Percentiles rank a stretch among this genome's conserved stretches.
Conservation (phyloP, 2,888 invertebrate genomes). For the Drosophila engyochracea region DNA sequence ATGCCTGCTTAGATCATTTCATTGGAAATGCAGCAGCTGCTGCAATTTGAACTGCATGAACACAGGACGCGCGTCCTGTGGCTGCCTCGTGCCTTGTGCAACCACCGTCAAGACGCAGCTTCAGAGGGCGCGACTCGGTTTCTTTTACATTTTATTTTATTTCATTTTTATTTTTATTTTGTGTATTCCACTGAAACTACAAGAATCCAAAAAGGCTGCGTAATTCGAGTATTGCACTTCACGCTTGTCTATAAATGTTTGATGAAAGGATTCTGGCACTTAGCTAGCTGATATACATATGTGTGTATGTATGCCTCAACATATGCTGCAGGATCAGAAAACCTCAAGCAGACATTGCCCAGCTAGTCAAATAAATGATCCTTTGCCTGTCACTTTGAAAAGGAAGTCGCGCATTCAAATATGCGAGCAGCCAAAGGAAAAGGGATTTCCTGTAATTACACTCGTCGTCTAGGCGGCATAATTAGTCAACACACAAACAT, state of each 20-base stretch:
- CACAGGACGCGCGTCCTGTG: slow-evolving; percentile 57
- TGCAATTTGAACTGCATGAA: slow-evolving; percentile 55
- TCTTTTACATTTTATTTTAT: not conserved
- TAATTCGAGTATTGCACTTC: slow-evolving; percentile 71
- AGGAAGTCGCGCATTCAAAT: slow-evolving; percentile 56
- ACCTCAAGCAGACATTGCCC: slow-evolving; percentile 14
- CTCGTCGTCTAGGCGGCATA: slow-evolving; percentile 43
- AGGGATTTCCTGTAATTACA: slow-evolving; percentile 78
- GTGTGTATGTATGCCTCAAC: slow-evolving; percentile 15
- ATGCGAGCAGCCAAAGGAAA: slow-evolving; percentile 53
- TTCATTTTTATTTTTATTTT: not conserved
- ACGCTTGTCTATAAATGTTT: slow-evolving; percentile 56
- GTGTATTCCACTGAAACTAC: slow-evolving; percentile 26
- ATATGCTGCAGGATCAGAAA: slow-evolving; percentile 49
- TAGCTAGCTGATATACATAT: slow-evolving; percentile 41
- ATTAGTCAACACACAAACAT: slow-evolving; percentile 54
- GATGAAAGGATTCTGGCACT: slow-evolving; percentile 69
- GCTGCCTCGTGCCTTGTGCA: slow-evolving; percentile 27
- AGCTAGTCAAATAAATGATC: slow-evolving; percentile 50
- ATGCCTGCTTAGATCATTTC: slow-evolving; percentile 47
- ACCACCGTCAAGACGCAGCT: slow-evolving; percentile 30
- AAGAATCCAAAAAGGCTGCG: slow-evolving; percentile 45
- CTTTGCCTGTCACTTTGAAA: slow-evolving; percentile 51
- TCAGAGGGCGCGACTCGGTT: slow-evolving; percentile 19
- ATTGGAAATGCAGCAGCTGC: slow-evolving; percentile 35